Evolutionary conservation across 2,888 invertebrate genomes (phyloP).

Genomic region (Synergus japonicus): DNA sequence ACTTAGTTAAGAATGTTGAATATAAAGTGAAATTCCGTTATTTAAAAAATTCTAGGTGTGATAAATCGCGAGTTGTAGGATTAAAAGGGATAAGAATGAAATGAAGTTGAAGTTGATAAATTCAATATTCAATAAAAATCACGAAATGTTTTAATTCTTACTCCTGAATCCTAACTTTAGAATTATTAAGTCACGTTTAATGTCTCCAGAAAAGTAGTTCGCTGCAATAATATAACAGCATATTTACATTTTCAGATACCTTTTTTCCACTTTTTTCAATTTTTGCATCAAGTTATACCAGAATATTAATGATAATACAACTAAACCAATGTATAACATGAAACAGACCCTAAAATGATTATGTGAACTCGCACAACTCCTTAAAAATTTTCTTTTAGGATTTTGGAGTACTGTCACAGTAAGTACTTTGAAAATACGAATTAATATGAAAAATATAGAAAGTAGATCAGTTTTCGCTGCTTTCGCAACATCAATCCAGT

Average conservation of each 20-base stretch:
- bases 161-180: background rate
- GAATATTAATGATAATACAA: too few relatives aligned
- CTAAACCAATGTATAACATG: too few relatives aligned
- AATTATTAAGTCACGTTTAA: slow-evolving; percentile 2
- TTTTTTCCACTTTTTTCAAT: background rate
- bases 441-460: background rate
- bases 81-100: too few relatives aligned
- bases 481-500: too few relatives aligned
- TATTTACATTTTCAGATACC: background rate
- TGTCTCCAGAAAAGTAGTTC: background rate
- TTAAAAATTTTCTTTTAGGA: background rate
- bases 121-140: background rate
- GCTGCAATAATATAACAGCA: background rate
- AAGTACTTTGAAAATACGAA: background rate
- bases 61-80: background rate
- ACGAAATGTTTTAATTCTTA: background rate
- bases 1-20: background rate
- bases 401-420: background rate
- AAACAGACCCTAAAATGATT: too few relatives aligned
- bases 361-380: too few relatives aligned
- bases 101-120: background rate
- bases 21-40: background rate
- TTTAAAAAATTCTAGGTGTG: background rate
- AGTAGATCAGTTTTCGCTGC: background rate
- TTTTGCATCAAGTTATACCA: too few relatives aligned